These are phyloP conservation scores for Synanthedon myopaeformis DNA, from an alignment of 2,888 invertebrate species.

Conservation along the genomic window DNA sequence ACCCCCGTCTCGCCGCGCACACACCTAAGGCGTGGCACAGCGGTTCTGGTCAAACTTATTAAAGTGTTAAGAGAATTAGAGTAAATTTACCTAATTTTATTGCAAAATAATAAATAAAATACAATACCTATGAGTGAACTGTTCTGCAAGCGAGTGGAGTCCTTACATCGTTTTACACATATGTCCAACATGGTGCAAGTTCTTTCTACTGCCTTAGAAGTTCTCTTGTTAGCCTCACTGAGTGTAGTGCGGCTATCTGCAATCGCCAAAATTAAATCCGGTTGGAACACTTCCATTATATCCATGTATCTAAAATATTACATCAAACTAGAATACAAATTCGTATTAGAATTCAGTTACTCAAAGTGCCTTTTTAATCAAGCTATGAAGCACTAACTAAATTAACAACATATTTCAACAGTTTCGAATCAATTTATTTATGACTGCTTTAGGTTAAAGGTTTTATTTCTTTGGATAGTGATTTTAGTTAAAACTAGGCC, in stretches of 20 bases:
- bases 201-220: conserved; percentile 77
- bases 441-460: too few species aligned
- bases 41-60: too few species aligned
- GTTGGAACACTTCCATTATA: conserved; percentile 79
- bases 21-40: too few species aligned
- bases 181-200: conserved; percentile 75
- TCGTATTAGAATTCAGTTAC: background rate
- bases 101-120: too few species aligned
- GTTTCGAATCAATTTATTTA: background rate
- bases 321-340: background rate
- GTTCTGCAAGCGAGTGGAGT: conserved; percentile 56
- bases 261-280: conserved; percentile 84
- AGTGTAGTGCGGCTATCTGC: conserved; percentile 82
- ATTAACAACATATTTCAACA: background rate
- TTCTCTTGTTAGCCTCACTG: conserved; percentile 76
- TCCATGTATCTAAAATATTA: conserved; percentile 76
- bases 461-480: too few species aligned
- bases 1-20: too few species aligned
- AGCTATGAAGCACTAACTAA: background rate
- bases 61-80: too few species aligned
- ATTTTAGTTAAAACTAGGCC: too few species aligned
- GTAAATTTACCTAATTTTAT: too few species aligned
- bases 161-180: conserved; percentile 75
- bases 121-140: conserved; percentile 51
- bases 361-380: background rate